phyloP scores from a whole-genome alignment of 2,113 vertebrate species.

The Leptocoma aspasia region DNA sequence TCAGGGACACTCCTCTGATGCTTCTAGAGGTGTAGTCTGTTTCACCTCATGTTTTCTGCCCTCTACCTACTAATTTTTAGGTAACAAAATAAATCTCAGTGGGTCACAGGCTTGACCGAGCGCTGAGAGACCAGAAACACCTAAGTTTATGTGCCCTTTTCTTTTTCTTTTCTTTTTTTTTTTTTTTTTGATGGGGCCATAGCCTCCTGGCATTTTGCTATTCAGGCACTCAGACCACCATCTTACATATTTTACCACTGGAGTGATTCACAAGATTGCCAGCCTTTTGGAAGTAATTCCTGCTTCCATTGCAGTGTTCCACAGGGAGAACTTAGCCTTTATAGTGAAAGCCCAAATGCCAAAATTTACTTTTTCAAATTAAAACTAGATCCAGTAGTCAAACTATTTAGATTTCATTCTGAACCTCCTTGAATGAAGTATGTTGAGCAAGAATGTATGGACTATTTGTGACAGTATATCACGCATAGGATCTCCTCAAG shows the following conservation, averaged over 20 bases:
- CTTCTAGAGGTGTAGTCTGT: fast-evolving
- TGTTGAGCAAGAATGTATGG: neutral
- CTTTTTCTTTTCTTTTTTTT: neutral
- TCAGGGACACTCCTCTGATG: neutral
- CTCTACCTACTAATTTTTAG: neutral
- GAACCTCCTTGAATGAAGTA: neutral
- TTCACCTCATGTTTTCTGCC: neutral
- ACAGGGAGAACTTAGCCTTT: neutral
- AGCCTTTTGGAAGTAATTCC: slow-evolving; percentile 21
- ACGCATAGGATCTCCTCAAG: neutral
- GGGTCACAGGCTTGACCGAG: neutral
- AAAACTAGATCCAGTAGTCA: neutral
- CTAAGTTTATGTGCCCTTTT: neutral
- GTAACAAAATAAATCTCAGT: neutral
- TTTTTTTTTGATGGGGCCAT: neutral
- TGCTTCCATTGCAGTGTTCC: neutral
- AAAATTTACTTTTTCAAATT: slow-evolving; percentile 39
- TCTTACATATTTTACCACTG: neutral
- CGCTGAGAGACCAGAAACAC: neutral
- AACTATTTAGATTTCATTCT: neutral
- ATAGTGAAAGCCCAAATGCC: neutral
- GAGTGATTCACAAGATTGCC: neutral
- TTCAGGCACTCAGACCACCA: neutral
- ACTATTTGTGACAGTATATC: neutral
- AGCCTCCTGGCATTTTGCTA: neutral